These are phyloP conservation scores for Venturia canescens DNA, from an alignment of 1,140 invertebrate species.

Conservation along the genomic window DNA sequence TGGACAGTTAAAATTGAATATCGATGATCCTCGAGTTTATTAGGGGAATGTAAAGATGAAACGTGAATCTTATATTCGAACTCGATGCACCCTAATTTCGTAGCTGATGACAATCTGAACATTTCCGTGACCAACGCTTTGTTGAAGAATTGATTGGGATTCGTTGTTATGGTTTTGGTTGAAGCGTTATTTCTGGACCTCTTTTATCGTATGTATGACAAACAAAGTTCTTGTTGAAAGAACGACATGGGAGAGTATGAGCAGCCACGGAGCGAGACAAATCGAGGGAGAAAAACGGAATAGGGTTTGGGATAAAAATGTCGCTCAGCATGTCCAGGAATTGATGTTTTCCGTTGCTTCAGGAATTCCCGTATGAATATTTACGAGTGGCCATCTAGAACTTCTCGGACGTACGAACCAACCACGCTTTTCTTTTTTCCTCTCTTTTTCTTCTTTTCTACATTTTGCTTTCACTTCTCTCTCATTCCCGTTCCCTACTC, in stretches of 20 bases:
- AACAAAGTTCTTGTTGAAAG: neutral
- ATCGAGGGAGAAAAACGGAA: neutral
- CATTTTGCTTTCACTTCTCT: neutral
- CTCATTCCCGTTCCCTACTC: neutral
- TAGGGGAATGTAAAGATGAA: too few relatives aligned
- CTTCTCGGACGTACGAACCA: conserved; percentile 59
- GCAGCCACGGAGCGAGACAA: neutral
- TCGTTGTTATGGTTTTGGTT: too few relatives aligned
- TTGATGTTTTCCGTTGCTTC: conserved; percentile 69
- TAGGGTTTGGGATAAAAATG: conserved; percentile 19
- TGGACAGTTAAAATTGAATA: neutral
- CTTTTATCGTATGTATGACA: neutral
- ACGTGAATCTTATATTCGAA: too few relatives aligned
- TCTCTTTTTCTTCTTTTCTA: conserved; percentile 1
- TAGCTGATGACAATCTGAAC: neutral
- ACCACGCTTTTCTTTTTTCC: conserved; percentile 53
- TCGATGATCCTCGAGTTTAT: neutral
- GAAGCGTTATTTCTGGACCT: neutral
- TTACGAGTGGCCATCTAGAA: conserved; percentile 69
- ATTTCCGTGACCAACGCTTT: neutral
- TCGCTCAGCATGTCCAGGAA: conserved; percentile 53
- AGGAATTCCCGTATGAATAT: conserved; percentile 72
- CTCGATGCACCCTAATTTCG: too few relatives aligned
- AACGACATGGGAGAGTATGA: neutral
- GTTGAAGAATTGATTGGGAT: neutral